Percentiles rank a stretch among this genome's conserved stretches.
These are phyloP conservation scores for Hipparchia sbordonii DNA, from an alignment of 2,888 invertebrate genomes.

Conservation along the genomic window DNA sequence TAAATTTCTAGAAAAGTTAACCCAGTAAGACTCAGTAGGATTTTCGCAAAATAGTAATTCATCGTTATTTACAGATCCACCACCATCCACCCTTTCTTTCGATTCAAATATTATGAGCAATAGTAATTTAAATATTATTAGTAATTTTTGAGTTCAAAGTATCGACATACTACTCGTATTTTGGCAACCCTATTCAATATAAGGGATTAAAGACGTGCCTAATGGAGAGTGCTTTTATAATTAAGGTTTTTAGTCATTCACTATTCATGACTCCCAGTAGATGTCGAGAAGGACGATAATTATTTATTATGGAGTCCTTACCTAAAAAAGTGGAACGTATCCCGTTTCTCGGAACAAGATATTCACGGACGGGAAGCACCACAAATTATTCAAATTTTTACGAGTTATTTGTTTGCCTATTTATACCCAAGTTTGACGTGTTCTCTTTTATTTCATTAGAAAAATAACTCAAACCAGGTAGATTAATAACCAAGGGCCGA, in stretches of 20 bases:
- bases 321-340: conserved; percentile 26
- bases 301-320: conserved; percentile 30
- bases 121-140: no score
- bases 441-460: not conserved
- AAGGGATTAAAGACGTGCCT: conserved; percentile 52
- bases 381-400: not conserved
- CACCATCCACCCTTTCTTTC: not conserved
- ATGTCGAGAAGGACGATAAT: conserved; percentile 22
- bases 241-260: conserved; percentile 60
- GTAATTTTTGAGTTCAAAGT: no score
- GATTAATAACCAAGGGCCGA: not conserved
- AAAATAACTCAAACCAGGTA: not conserved
- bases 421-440: not conserved
- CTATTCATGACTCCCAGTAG: conserved; percentile 51
- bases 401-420: not conserved
- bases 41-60: conserved; percentile 2
- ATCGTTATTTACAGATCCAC: no score
- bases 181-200: conserved; percentile 20
- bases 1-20: no score
- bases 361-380: not conserved
- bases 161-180: not conserved
- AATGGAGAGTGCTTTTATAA: conserved; percentile 53
- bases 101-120: no score
- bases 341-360: conserved; percentile 24
- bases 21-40: not conserved